Percentiles rank a stretch among this genome's conserved stretches.
Evolutionary conservation across 2,888 invertebrate species (phyloP).

Genomic region (Tethea ocularis): DNA sequence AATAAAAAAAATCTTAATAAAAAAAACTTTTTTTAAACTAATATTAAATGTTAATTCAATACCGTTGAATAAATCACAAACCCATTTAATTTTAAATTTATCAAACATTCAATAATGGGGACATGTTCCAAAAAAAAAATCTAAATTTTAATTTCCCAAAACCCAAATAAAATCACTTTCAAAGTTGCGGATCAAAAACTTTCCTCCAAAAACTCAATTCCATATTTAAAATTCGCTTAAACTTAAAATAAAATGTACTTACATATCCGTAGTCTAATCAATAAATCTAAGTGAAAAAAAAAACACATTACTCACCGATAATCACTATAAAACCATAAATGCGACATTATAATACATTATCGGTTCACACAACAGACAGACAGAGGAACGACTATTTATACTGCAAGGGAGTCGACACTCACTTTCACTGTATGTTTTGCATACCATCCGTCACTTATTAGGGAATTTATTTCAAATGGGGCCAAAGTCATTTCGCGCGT

Average conservation of each 20-base stretch:
- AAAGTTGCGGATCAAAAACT: neutral
- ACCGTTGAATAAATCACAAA: too few relatives aligned
- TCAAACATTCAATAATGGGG: too few relatives aligned
- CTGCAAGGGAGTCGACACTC: slow-evolving; percentile 37
- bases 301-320: slow-evolving; percentile 67
- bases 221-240: neutral
- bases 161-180: neutral
- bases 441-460: slow-evolving; percentile 53
- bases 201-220: neutral
- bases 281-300: slow-evolving; percentile 11
- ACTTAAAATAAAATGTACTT: neutral
- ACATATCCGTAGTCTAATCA: neutral
- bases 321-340: slow-evolving; percentile 79
- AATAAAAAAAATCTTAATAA: too few relatives aligned
- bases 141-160: neutral
- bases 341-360: slow-evolving; percentile 64
- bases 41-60: too few relatives aligned
- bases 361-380: slow-evolving; percentile 22
- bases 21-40: too few relatives aligned
- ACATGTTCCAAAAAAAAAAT: neutral
- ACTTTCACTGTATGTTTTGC: slow-evolving; percentile 61
- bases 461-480: slow-evolving; percentile 23
- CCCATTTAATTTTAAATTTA: too few relatives aligned
- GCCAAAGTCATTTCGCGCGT: slow-evolving; percentile 63
- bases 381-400: slow-evolving; percentile 13